Evolutionary conservation across 30 jellyfish, hydroid and myxozoan species (phyloP), one percentile per base, ranked within the genome.

Genomic region (Aurelia sp.): DNA sequence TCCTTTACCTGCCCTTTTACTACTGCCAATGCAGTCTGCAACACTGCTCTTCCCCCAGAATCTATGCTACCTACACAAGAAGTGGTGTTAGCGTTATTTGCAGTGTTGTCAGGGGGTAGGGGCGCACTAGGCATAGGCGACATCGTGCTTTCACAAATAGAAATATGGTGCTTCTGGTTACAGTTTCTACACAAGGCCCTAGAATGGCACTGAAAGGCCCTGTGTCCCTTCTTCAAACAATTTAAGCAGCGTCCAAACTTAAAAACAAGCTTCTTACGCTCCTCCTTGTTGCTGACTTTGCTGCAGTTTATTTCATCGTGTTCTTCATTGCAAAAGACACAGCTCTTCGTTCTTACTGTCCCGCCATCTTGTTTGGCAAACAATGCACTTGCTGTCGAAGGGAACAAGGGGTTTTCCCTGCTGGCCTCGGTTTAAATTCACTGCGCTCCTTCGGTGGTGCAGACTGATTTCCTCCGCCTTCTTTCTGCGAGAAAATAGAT

Each of bases 21-120:
- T n/a, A 13, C n/a, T 57, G 15, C 66, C 66, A n/a, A n/a, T 80
- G 16, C 63, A 20, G 44, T 3, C 65, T 19, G 80, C 77, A 78
- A 41, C 5, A 47, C 66, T 27, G 84, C 84, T 7, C 77, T 17
- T 81, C 38, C 12, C 66, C 91, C 57, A 67, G 68, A 17, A 21
- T 67, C n/a, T n/a, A n/a, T n/a, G n/a, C n/a, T n/a, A n/a, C n/a
- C n/a, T n/a, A n/a, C n/a, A n/a, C n/a, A n/a, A 52, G 82, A 84
- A 12, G 91, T 81, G 10, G 53, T 17, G 85, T 75, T 52, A 35
- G 85, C 22, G 91, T 84, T 40, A 84, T 67, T 50, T 81, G 91
- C 67, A 64, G 75, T 13, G 38, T 24, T 15, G 5, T 5, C 82
- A 31, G 66, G 66, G 17, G 50, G 18, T 22, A 12, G 27, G 22